A percentile compares a stretch with the other conserved stretches of the same genome.
Conservation (phyloP, 2,888 invertebrate genomes). For the Sialis fuliginosa region DNA sequence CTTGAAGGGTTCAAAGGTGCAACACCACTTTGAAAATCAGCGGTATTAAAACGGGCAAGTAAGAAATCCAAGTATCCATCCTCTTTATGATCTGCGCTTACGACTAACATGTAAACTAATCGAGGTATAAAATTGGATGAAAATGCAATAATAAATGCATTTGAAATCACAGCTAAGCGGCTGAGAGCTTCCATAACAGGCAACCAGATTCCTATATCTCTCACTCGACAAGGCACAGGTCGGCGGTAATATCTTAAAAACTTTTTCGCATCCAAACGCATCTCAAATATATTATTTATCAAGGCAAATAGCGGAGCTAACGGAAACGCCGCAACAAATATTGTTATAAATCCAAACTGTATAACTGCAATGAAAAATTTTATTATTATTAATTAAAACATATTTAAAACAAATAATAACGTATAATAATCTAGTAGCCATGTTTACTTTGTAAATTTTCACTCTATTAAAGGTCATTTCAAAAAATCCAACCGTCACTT, state of each 20-base stretch:
- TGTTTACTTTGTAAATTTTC: too few species aligned
- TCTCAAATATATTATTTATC: constrained; percentile 67
- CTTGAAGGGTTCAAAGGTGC: constrained; percentile 38
- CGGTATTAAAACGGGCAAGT: constrained; percentile 44
- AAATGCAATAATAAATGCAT: constrained; percentile 62
- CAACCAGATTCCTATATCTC: constrained; percentile 66
- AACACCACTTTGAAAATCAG: constrained; percentile 32
- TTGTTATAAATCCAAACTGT: constrained; percentile 72
- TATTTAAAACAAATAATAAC: too few species aligned
- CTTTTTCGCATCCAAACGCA: constrained; percentile 68
- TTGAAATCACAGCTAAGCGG: constrained; percentile 57
- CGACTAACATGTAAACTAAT: constrained; percentile 42
- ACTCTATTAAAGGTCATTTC: too few species aligned
- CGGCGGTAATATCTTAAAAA: constrained; percentile 54
- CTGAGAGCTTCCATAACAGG: constrained; percentile 56
- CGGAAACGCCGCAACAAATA: constrained; percentile 76
- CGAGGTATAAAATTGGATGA: constrained; percentile 71
- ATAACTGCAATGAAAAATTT: constrained; percentile 34
- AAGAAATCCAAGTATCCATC: constrained; percentile 51
- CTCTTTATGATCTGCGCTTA: constrained; percentile 30
- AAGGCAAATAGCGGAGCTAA: constrained; percentile 68
- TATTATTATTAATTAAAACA: too few species aligned
- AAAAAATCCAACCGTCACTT: too few species aligned
- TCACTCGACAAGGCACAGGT: constrained; percentile 54
- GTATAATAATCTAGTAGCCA: background rate